phyloP scores from a whole-genome alignment of 2,797 vertebrate species.

The Anguilla megastoma region DNA sequence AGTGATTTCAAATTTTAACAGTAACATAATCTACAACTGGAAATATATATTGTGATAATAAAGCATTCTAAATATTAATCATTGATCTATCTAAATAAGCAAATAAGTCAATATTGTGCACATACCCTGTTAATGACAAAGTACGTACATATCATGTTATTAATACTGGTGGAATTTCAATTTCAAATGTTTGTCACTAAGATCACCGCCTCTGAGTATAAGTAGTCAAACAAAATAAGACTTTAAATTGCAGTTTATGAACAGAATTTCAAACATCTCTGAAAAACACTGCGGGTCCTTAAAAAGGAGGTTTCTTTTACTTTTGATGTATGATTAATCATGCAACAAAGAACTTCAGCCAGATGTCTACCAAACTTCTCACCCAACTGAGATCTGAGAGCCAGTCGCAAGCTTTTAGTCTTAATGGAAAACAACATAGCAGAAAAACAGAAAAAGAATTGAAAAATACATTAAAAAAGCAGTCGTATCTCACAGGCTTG shows the following conservation, averaged over 20 bases:
- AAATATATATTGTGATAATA: background rate
- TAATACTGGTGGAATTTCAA: background rate
- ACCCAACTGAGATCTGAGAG: slow-evolving; percentile 59
- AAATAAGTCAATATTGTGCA: background rate
- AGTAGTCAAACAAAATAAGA: background rate
- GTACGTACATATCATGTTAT: background rate
- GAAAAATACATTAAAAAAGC: slow-evolving; percentile 63
- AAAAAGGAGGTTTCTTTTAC: slow-evolving; percentile 46
- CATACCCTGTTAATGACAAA: background rate
- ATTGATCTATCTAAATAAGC: background rate
- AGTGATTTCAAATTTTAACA: background rate
- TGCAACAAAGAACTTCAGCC: slow-evolving; percentile 59
- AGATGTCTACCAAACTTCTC: slow-evolving; percentile 15
- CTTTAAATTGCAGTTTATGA: background rate
- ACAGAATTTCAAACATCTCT: background rate
- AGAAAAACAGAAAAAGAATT: slow-evolving; percentile 66
- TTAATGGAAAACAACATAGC: slow-evolving; percentile 58
- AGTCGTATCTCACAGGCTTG: slow-evolving; percentile 51
- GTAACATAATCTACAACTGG: background rate
- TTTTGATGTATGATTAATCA: slow-evolving; percentile 63
- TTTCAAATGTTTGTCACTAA: background rate
- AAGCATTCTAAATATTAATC: background rate
- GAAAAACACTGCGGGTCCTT: background rate
- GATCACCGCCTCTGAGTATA: background rate
- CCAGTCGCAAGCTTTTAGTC: slow-evolving; percentile 45